Evolutionary conservation across 1,140 invertebrate species (phyloP).

Genomic region (Zaprionus nigranus): DNA sequence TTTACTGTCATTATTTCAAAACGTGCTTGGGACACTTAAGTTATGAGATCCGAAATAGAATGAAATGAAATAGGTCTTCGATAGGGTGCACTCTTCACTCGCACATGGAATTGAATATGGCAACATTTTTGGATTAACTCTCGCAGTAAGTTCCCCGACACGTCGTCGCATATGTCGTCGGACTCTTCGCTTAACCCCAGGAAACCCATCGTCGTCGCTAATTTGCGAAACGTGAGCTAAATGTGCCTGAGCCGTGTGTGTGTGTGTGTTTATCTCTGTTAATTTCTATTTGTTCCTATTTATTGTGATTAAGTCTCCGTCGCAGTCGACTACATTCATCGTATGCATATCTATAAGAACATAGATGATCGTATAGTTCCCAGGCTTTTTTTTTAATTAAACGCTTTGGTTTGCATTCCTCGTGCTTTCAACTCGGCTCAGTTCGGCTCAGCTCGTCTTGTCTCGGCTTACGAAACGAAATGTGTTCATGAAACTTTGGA

Average conservation of each 20-base stretch:
- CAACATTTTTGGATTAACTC: background rate
- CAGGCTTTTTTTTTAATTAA: constrained; percentile 51
- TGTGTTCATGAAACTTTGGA: constrained; percentile 11
- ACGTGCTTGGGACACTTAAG: no score
- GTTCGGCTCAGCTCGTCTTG: background rate
- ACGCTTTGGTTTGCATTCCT: constrained; percentile 14
- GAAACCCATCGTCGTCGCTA: constrained; percentile 38
- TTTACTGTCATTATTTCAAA: background rate
- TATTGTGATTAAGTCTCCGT: constrained; percentile 63
- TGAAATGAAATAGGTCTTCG: background rate
- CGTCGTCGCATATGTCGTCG: constrained; percentile 17
- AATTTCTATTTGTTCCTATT: constrained; percentile 67
- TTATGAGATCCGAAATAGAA: no score
- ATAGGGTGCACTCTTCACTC: background rate
- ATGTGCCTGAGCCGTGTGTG: constrained; percentile 33
- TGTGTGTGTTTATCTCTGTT: constrained; percentile 29
- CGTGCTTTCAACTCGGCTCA: background rate
- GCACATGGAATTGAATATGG: background rate
- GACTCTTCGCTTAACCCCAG: constrained; percentile 16
- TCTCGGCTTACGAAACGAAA: constrained; percentile 2
- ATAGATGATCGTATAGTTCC: constrained; percentile 40
- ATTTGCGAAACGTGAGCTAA: constrained; percentile 72
- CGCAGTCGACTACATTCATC: background rate
- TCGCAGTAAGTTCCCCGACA: constrained; percentile 11
- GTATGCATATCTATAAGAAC: constrained; percentile 1